phyloP scores from a whole-genome alignment of 2,113 vertebrate genomes.

The Paedocypris sp. region DNA sequence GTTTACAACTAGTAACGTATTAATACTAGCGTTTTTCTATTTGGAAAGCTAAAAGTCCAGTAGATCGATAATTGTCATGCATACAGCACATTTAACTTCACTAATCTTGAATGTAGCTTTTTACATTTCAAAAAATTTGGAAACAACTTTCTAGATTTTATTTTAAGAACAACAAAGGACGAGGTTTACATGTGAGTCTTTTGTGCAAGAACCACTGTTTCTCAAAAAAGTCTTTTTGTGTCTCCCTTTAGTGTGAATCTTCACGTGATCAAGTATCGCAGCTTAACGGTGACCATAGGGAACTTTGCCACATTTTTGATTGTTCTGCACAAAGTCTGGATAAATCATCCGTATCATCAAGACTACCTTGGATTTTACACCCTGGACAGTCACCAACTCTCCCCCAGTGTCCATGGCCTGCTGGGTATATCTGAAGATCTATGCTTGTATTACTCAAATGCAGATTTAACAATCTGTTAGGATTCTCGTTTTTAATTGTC shows the following conservation, averaged over 20 bases:
- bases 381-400: constrained; percentile 71
- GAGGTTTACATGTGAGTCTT: too few relatives aligned
- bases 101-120: too few relatives aligned
- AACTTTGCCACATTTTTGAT: constrained; percentile 76
- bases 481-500: too few relatives aligned
- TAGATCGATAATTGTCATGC: too few relatives aligned
- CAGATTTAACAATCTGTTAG: too few relatives aligned
- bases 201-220: not conserved
- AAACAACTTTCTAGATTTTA: too few relatives aligned
- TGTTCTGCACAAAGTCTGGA: constrained; percentile 81
- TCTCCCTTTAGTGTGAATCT: constrained; percentile 65
- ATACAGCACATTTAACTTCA: too few relatives aligned
- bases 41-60: too few relatives aligned
- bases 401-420: constrained; percentile 74
- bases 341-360: constrained; percentile 69
- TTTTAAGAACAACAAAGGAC: too few relatives aligned
- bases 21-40: too few relatives aligned
- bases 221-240: not conserved
- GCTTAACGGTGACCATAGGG: constrained; percentile 67
- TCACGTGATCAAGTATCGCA: constrained; percentile 64
- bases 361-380: constrained; percentile 89
- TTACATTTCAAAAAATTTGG: too few relatives aligned
- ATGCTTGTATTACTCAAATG: not conserved
- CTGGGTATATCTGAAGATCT: constrained; percentile 64
- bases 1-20: too few relatives aligned